phyloP scores from a whole-genome alignment of 2,888 invertebrate genomes.

The Oegoconia quadripuncta region DNA sequence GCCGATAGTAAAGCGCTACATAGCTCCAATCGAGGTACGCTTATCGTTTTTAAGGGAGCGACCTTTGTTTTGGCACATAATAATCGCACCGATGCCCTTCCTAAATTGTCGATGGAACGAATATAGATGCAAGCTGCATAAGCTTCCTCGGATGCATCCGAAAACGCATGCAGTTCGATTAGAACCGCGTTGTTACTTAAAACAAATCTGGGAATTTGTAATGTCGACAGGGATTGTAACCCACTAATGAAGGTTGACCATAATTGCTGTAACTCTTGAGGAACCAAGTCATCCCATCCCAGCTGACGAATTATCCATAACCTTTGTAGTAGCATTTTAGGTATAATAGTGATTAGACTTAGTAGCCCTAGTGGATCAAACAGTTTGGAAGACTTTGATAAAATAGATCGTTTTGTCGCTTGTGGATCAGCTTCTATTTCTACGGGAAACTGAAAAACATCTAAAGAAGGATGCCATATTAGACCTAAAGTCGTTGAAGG shows the following conservation, averaged over 20 bases:
- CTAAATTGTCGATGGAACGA: not conserved
- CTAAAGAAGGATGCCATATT: conserved; percentile 10
- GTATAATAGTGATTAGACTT: conserved; percentile 1
- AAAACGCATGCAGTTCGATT: conserved; percentile 14
- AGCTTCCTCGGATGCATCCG: conserved; percentile 9
- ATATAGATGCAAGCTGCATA: conserved; percentile 9
- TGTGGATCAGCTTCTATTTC: too few species aligned
- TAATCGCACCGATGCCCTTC: not conserved
- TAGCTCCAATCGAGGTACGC: conserved; percentile 19
- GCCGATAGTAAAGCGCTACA: conserved; percentile 14
- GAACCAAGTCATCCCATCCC: not conserved
- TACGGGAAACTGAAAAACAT: conserved; percentile 8
- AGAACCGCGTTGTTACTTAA: not conserved
- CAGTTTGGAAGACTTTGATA: conserved; percentile 2
- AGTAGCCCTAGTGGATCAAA: conserved; percentile 6
- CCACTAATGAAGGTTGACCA: not conserved
- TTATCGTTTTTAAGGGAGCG: conserved; percentile 13
- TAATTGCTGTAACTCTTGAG: not conserved
- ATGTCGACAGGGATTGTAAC: not conserved
- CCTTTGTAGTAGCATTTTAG: conserved; percentile 1
- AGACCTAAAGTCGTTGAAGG: conserved; percentile 12
- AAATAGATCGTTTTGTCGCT: conserved; percentile 12
- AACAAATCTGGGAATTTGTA: too few species aligned
- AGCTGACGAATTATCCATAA: not conserved
- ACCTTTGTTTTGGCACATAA: too few species aligned